A percentile compares a stretch with the other conserved stretches of the same genome.
Evolutionary conservation across 2,797 vertebrate genomes (phyloP).

Genomic region (Synaphobranchus kaupii): DNA sequence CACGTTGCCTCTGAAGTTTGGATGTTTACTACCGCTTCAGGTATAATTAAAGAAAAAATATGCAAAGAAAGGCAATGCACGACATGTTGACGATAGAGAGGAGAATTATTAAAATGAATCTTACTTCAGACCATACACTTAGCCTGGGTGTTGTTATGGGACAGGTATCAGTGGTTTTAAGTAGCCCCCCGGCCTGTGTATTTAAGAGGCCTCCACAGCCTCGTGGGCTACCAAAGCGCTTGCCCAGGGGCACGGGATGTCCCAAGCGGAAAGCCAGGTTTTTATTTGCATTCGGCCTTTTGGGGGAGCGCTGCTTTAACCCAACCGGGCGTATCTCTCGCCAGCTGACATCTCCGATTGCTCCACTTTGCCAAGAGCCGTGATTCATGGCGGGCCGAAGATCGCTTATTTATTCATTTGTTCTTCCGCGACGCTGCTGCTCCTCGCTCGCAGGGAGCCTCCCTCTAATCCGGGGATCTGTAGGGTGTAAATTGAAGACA

Average conservation of each 20-base stretch:
- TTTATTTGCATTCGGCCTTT: slow-evolving; percentile 50
- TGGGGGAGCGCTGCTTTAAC: slow-evolving; percentile 63
- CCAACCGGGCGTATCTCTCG: slow-evolving; percentile 60
- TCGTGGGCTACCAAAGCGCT: background rate
- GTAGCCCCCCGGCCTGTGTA: background rate
- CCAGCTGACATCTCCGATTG: slow-evolving; percentile 68
- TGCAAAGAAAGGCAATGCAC: no score
- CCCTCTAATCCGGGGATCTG: background rate
- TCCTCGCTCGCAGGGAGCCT: slow-evolving; percentile 25
- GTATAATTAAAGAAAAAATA: no score
- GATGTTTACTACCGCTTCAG: no score
- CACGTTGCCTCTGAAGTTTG: no score
- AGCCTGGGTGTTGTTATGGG: background rate
- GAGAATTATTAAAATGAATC: background rate
- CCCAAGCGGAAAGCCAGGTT: slow-evolving; percentile 48
- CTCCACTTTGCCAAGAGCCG: slow-evolving; percentile 64
- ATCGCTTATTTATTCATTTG: slow-evolving; percentile 58
- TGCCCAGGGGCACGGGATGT: background rate
- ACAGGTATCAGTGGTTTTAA: background rate
- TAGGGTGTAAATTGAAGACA: background rate
- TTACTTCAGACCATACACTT: background rate
- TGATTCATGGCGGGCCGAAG: slow-evolving; percentile 68
- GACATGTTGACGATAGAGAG: background rate
- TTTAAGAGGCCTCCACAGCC: background rate
- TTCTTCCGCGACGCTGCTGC: slow-evolving; percentile 41